These are phyloP conservation scores for Odontophorus gujanensis DNA, from an alignment of 2,113 vertebrate genomes.

Conservation along the genomic window DNA sequence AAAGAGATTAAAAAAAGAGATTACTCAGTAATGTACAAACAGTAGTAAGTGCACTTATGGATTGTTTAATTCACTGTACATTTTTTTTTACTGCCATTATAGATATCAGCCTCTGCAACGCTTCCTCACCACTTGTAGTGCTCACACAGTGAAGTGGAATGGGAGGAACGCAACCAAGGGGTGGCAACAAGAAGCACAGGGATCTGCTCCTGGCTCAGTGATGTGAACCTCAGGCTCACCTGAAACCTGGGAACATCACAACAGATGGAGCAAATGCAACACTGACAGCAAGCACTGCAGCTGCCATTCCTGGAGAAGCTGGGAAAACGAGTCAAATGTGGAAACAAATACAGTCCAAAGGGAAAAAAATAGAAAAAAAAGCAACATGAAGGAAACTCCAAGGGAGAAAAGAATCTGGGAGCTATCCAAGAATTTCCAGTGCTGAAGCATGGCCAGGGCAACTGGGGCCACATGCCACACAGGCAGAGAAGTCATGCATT, in stretches of 20 bases:
- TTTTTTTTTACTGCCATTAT: neutral
- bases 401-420: neutral
- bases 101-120: neutral
- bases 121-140: neutral
- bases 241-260: neutral
- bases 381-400: neutral
- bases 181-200: neutral
- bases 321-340: neutral
- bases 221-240: neutral
- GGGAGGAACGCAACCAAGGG: rapidly evolving
- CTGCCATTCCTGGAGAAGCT: neutral
- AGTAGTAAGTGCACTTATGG: neutral
- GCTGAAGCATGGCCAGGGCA: neutral
- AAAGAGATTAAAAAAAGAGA: conserved; percentile 73
- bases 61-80: neutral
- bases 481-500: neutral
- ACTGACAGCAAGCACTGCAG: neutral
- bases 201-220: neutral
- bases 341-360: neutral
- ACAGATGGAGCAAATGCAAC: neutral
- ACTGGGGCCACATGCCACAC: rapidly evolving
- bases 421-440: neutral
- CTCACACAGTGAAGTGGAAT: neutral
- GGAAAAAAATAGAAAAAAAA: neutral
- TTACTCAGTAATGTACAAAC: conserved; percentile 54